Base-by-base conservation (phyloP, 2,797 vertebrate species). In the Sebastes trivittatus region DNA sequence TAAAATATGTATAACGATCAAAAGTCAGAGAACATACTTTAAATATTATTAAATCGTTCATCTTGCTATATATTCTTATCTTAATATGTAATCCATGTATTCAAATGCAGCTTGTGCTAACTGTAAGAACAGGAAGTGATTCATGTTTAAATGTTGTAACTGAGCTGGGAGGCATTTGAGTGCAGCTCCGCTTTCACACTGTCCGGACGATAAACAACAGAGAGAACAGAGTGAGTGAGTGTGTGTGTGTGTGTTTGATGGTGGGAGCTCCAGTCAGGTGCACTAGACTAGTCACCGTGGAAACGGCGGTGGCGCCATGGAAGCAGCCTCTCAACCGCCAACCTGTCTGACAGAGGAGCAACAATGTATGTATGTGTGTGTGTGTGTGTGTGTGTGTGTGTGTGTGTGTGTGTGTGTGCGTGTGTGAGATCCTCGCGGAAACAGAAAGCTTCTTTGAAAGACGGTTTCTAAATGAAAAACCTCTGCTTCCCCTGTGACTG, bases 301-400 rank as follows among this genome's bases (percentile, higher is more conserved):
- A 78, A 88, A 86, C 73, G 3, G 30, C 14, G 23, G 32, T 9
- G 80, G 89, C 30, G 29, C 86, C 83, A 74, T 63, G n/a, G 77
- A 72, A 87, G 83, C 83, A 87, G 87, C 73, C 80, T 71, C 72
- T 66, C 78, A 73, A 91, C 88, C 75, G 13, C 80, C 80, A 38
- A 66, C 72, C 46, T 60, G 85, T 87, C 87, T 88, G 72, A 82
- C 13, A 60, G 60, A 66, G 58, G 69, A 68, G 58, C 75, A 81
- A 82, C 76, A 80, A 61, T 90, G 79, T 83, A 23, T 66, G 8
- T 55, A 20, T 62, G 20, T 46, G 36, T 69, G 42, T 29, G 13
- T 27, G 25, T 25, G 25, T 25, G 25, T 25, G 25, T 25, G 25
- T 25, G 25, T 32, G 52, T 56, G 32, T 42, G 18, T 36, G 20